Percentiles rank a stretch among this genome's conserved stretches.
Conservation (phyloP, 1,140 invertebrate genomes). For the Temnothorax curvispinosus region DNA sequence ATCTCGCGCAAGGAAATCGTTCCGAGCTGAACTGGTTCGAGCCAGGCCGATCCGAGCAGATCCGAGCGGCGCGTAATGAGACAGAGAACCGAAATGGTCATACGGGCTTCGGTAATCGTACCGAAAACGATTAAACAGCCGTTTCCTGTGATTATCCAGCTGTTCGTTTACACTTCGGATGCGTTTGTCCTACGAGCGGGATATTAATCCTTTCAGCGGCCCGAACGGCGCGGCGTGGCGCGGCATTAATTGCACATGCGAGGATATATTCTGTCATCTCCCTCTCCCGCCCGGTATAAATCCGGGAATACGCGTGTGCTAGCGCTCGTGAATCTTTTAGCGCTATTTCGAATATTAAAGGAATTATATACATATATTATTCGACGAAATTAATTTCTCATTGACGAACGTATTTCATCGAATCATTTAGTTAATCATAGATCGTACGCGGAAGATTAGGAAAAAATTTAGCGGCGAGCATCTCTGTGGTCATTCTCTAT, state of each 20-base stretch:
- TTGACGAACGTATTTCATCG: neutral
- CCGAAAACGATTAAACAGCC: conserved; percentile 36
- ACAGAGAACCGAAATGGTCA: conserved; percentile 26
- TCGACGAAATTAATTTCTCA: neutral
- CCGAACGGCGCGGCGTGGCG: neutral
- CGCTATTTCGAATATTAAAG: conserved; percentile 1
- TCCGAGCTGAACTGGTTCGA: neutral
- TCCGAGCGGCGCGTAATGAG: conserved; percentile 9
- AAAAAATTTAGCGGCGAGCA: neutral
- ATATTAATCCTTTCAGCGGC: conserved; percentile 55
- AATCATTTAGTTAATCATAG: conserved; percentile 1
- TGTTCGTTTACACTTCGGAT: conserved; percentile 51
- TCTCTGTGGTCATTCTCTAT: neutral
- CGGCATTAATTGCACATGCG: conserved; percentile 33
- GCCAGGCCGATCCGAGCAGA: neutral
- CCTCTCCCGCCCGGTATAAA: neutral
- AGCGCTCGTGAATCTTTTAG: neutral
- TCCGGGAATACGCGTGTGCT: neutral
- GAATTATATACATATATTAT: conserved; percentile 21
- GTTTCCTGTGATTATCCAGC: conserved; percentile 50
- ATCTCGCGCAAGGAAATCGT: neutral
- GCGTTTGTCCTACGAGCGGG: conserved; percentile 28
- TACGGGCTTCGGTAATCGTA: conserved; percentile 27
- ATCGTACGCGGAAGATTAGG: neutral
- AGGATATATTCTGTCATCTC: conserved; percentile 4